Percentiles rank a stretch among this genome's conserved stretches.
These are phyloP conservation scores for Sebastes steindachneri DNA, from an alignment of 2,797 vertebrate genomes.

Conservation along the genomic window DNA sequence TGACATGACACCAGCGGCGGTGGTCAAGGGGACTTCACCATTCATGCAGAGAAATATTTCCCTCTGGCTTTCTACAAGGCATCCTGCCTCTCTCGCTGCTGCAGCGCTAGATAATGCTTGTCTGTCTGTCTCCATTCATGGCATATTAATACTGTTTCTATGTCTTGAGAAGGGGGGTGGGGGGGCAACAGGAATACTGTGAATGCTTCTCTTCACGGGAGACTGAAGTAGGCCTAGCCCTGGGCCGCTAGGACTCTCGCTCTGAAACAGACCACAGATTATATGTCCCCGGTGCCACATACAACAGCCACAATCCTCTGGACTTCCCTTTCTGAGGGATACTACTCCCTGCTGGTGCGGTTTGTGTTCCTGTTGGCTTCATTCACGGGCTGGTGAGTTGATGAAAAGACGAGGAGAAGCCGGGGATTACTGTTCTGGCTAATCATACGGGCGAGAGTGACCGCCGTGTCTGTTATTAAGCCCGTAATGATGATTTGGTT, in stretches of 20 bases:
- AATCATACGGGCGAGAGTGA: constrained; percentile 60
- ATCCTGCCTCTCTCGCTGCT: constrained; percentile 55
- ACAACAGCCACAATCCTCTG: constrained; percentile 79
- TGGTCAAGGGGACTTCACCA: constrained; percentile 41
- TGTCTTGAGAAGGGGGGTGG: constrained; percentile 50
- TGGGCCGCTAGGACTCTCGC: constrained; percentile 64
- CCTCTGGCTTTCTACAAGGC: constrained; percentile 61
- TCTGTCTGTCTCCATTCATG: constrained; percentile 81
- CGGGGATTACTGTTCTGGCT: constrained; percentile 58
- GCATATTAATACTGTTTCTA: constrained; percentile 84
- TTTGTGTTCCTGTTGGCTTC: constrained; percentile 72
- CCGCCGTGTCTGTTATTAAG: constrained; percentile 69
- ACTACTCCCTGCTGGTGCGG: constrained; percentile 69
- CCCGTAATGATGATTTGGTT: constrained; percentile 65
- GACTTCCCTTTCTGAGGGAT: constrained; percentile 80
- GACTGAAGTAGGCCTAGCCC: constrained; percentile 63
- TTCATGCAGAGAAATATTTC: constrained; percentile 61
- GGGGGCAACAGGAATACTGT: constrained; percentile 69
- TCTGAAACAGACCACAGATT: constrained; percentile 79
- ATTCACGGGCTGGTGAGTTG: constrained; percentile 71
- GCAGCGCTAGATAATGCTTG: constrained; percentile 73
- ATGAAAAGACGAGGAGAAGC: constrained; percentile 68
- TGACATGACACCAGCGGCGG: constrained; percentile 47
- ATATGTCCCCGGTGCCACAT: constrained; percentile 79
- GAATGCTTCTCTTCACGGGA: constrained; percentile 81